These are phyloP conservation scores for Chouioia cunea DNA, from an alignment of 2,888 invertebrate species.

Conservation along the genomic window DNA sequence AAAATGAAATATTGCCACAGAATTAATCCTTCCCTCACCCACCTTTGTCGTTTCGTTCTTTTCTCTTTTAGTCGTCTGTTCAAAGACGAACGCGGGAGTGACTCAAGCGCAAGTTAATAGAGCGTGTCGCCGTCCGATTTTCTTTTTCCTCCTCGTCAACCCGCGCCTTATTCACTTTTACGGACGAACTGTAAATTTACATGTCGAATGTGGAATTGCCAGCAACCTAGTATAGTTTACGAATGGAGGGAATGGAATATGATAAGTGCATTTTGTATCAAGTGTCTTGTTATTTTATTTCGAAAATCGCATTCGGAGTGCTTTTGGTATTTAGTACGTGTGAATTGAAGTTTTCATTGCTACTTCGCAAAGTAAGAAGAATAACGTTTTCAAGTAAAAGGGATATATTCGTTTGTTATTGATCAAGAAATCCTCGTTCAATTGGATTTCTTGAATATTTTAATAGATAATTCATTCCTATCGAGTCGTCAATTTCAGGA, in stretches of 20 bases:
- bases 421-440: no score
- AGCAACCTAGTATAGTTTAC: background rate
- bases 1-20: conserved; percentile 32
- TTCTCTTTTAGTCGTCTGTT: background rate
- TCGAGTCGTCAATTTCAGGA: no score
- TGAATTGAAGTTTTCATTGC: no score
- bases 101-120: conserved; percentile 37
- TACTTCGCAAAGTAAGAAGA: no score
- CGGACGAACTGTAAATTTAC: conserved; percentile 28
- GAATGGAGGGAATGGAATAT: background rate
- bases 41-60: background rate
- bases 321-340: no score
- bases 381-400: no score
- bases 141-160: background rate
- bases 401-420: no score
- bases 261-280: background rate
- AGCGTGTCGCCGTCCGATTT: conserved; percentile 33
- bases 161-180: conserved; percentile 31
- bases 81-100: conserved; percentile 33
- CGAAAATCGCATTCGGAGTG: background rate
- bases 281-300: background rate
- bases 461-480: no score
- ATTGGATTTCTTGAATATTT: no score
- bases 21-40: background rate
- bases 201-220: conserved; percentile 13